Conservation (phyloP, 2,113 vertebrate species). For the Semicossyphus pulcher region DNA sequence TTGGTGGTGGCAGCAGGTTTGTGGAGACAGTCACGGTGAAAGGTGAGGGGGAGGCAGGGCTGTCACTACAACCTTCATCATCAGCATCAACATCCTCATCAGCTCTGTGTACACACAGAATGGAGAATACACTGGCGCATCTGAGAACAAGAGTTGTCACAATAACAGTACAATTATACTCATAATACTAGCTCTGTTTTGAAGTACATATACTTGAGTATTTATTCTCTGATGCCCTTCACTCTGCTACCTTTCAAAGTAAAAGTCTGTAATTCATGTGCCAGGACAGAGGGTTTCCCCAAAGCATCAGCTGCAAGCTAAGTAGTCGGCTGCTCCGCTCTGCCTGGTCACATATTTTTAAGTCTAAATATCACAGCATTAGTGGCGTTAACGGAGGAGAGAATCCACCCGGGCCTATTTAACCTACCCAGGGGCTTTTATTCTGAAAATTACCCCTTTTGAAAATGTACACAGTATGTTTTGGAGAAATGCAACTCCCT, state of each 20-base stretch:
- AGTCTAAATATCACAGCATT: neutral
- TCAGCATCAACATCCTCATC: slow-evolving; percentile 1
- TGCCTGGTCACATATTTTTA: neutral
- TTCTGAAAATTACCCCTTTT: too few relatives aligned
- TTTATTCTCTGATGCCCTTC: neutral
- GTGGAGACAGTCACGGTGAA: slow-evolving; percentile 30
- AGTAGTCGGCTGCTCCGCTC: neutral
- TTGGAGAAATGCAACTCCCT: too few relatives aligned
- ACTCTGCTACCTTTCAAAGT: neutral
- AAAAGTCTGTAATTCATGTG: slow-evolving; percentile 1
- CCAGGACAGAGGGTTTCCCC: slow-evolving; percentile 13
- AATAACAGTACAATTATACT: neutral
- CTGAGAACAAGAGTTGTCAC: neutral
- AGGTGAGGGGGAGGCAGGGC: slow-evolving; percentile 33
- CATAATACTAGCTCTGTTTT: neutral
- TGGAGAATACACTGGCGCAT: too few relatives aligned
- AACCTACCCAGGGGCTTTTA: too few relatives aligned
- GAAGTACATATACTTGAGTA: neutral
- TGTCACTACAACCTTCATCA: neutral
- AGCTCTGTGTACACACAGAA: neutral
- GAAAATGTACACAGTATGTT: too few relatives aligned
- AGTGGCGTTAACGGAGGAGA: too few relatives aligned
- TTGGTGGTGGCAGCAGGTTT: slow-evolving; percentile 49
- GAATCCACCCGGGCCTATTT: too few relatives aligned
- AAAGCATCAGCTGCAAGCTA: slow-evolving; percentile 1